Evolutionary conservation across 2,113 vertebrate species (phyloP), one percentile per base, ranked within the genome.

Genomic region (Salvelinus namaycush): DNA sequence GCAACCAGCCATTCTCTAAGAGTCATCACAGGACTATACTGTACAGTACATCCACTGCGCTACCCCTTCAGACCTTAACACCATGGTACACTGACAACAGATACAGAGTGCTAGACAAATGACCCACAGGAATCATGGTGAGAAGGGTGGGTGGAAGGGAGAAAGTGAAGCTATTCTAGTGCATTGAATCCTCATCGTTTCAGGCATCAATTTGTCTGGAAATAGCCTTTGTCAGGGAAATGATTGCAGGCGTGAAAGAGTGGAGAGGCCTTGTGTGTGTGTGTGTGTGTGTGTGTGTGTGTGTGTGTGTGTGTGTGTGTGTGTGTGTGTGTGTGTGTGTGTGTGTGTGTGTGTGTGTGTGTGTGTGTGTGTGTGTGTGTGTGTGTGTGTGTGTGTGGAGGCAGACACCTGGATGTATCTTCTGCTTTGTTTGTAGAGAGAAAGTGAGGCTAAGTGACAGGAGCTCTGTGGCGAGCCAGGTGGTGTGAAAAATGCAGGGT

Each of bases 121-220:
- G 80, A 83, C 86, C 12, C 26, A 73, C 79, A 86, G 34, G 79
- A 84, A 88, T 87, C 49, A 74, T 77, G 82, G 73, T 34, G 51
- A 79, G 80, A 76, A 80, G 88, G 79, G 79, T 83, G 79, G 86
- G 83, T 80, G 68, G 77, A 73, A 81, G 73, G 73, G 34, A 39
- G 34, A 1, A 39, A 39, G 34, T 81, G 44, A 69, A 83, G 88
- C 86, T 92, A 89, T 92, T 90, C 84, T 86, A 26, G 76, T 87
- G 83, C 24, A 22, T 75, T 77, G 76, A 76, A 13, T 39, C 73
- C 74, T 86, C 87, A 79, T 64, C 85, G 87, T 82, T 87, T 82
- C 87, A 90, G 85, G 82, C 86, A 89, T 90, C 86, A 92, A 91
- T 92, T 91, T 90, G 85, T 86, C 84, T 88, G 79, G 79, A 92